These are phyloP conservation scores for Equus przewalskii DNA, from an alignment of 2,113 vertebrate species.

Conservation along the genomic window DNA sequence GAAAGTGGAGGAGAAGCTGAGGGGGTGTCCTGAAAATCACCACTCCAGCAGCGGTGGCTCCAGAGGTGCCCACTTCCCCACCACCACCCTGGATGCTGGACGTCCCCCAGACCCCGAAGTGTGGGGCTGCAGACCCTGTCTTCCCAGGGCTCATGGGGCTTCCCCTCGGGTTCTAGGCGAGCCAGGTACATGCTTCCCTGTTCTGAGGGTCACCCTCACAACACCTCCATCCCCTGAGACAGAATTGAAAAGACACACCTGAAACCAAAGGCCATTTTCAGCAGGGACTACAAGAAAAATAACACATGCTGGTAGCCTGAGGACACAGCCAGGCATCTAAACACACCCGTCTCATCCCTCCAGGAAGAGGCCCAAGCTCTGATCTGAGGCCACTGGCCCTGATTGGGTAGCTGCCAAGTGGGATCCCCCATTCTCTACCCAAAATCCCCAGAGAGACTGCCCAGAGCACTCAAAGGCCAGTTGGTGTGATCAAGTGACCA, in stretches of 20 bases:
- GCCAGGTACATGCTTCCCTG: background rate
- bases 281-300: background rate
- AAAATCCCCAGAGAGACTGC: background rate
- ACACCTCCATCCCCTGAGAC: background rate
- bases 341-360: background rate
- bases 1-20: background rate
- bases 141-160: background rate
- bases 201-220: fast-evolving
- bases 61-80: background rate
- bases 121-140: background rate
- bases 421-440: background rate
- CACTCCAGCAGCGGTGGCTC: fast-evolving
- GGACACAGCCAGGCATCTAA: background rate
- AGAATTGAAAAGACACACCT: background rate
- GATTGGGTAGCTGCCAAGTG: background rate
- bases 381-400: background rate
- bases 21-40: background rate
- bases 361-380: background rate
- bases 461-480: background rate
- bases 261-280: background rate
- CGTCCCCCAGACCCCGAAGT: fast-evolving
- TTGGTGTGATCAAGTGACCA: background rate
- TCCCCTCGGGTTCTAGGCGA: background rate
- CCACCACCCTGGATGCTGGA: fast-evolving
- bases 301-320: background rate